Evolutionary conservation across 2,888 invertebrate genomes (phyloP).

Genomic region (Craniophora ligustri): DNA sequence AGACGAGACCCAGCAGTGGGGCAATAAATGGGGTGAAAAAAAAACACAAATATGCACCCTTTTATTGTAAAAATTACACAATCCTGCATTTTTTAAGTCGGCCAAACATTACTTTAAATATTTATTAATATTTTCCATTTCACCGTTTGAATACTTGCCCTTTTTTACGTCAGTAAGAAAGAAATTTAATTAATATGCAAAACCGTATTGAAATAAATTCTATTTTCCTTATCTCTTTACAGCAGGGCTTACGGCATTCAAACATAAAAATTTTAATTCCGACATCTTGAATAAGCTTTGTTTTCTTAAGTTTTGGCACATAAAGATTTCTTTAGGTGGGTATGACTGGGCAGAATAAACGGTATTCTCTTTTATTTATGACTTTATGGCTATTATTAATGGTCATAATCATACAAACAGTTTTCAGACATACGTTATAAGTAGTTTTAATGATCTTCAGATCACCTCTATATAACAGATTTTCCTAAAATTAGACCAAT

Average conservation of each 20-base stretch:
- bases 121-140: constrained; percentile 28
- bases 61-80: no score
- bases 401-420: no score
- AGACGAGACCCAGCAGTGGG: no score
- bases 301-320: constrained; percentile 28
- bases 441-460: no score
- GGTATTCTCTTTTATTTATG: neutral
- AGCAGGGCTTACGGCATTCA: constrained; percentile 55
- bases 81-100: neutral
- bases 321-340: neutral
- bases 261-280: constrained; percentile 50
- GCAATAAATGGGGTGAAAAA: no score
- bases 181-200: constrained; percentile 73
- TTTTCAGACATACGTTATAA: no score
- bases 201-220: constrained; percentile 69
- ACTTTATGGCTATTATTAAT: no score
- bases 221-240: constrained; percentile 65
- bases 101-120: neutral
- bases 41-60: no score
- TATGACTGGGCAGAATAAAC: neutral
- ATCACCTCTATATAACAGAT: no score
- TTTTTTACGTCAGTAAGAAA: constrained; percentile 50
- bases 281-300: constrained; percentile 40
- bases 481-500: no score
- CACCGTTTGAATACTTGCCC: constrained; percentile 46